phyloP scores from a whole-genome alignment of 2,113 vertebrate genomes.

The Channa maculata region DNA sequence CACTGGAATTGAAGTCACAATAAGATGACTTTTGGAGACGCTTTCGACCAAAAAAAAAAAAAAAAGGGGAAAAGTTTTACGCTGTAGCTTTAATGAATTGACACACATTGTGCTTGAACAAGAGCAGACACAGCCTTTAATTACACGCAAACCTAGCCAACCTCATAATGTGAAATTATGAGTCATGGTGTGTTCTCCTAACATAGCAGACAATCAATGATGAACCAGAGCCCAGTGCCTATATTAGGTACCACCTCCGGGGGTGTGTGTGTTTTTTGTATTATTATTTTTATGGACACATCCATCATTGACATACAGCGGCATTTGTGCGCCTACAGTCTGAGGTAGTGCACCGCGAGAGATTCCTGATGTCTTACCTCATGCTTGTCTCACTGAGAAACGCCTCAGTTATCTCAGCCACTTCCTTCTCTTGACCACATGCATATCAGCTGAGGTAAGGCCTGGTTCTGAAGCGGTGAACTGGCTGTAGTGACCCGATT shows the following conservation, averaged over 20 bases:
- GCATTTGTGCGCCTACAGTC: constrained; percentile 46
- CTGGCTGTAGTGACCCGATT: constrained; percentile 62
- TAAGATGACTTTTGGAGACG: too few relatives aligned
- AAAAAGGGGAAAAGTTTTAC: too few relatives aligned
- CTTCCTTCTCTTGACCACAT: constrained; percentile 81
- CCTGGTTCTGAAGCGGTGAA: constrained; percentile 41
- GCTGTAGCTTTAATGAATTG: background rate
- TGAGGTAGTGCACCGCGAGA: constrained; percentile 74
- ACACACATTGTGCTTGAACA: constrained; percentile 40
- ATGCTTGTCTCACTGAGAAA: constrained; percentile 70
- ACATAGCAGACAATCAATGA: constrained; percentile 44
- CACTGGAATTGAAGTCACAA: too few relatives aligned
- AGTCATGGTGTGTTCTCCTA: constrained; percentile 59
- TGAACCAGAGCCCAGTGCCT: constrained; percentile 38
- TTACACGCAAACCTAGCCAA: constrained; percentile 20
- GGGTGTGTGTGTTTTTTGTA: constrained; percentile 6
- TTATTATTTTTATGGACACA: background rate
- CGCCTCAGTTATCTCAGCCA: constrained; percentile 75
- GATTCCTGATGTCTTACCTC: constrained; percentile 79
- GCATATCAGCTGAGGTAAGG: constrained; percentile 79
- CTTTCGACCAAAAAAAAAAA: too few relatives aligned
- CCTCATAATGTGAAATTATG: constrained; percentile 43
- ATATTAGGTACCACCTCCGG: constrained; percentile 74
- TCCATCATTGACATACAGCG: constrained; percentile 27
- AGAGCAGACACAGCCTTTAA: constrained; percentile 62